Evolutionary conservation across 2,888 invertebrate species (phyloP).

Genomic region (Saturnia japonica): DNA sequence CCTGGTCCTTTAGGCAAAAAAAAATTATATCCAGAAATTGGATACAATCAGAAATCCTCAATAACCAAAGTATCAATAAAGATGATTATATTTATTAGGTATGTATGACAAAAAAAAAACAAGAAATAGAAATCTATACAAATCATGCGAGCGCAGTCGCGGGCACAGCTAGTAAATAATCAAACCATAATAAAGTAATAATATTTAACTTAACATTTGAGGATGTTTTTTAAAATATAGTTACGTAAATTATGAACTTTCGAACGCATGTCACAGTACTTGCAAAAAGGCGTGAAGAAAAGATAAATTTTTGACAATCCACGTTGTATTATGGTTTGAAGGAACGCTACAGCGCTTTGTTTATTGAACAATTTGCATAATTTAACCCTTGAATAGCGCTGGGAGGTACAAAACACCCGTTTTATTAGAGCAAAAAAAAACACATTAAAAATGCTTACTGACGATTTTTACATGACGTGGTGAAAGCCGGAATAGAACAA

Average conservation of each 20-base stretch:
- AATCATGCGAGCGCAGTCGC: no score
- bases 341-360: constrained; percentile 46
- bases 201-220: background rate
- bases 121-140: no score
- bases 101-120: no score
- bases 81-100: no score
- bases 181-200: background rate
- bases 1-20: background rate
- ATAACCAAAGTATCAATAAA: background rate
- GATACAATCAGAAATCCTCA: background rate
- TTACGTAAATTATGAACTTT: background rate
- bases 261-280: background rate
- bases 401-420: constrained; percentile 48
- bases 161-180: no score
- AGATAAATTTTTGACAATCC: constrained; percentile 1
- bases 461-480: constrained; percentile 39
- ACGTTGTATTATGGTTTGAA: constrained; percentile 14
- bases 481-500: constrained; percentile 51
- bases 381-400: constrained; percentile 67
- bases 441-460: constrained; percentile 57
- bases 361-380: constrained; percentile 75
- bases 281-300: constrained; percentile 7
- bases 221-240: background rate
- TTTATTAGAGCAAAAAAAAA: constrained; percentile 61
- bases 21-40: background rate